These are phyloP conservation scores for Delphinapterus leucas DNA, from an alignment of 2,113 vertebrate genomes.

Conservation along the genomic window DNA sequence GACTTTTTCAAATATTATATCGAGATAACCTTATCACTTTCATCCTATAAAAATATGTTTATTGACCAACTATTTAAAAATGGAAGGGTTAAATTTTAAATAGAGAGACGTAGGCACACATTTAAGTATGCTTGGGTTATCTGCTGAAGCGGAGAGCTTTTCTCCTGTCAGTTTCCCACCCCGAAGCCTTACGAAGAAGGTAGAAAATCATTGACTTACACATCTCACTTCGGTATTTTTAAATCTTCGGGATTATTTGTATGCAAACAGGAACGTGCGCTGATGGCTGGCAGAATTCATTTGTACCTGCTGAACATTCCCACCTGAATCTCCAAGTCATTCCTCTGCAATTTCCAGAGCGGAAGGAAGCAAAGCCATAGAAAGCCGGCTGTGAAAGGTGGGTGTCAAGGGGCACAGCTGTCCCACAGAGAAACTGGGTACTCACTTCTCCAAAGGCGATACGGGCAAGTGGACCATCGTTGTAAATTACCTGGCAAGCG, in stretches of 20 bases:
- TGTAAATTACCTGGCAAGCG: constrained; percentile 52
- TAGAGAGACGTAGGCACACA: background rate
- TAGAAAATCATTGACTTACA: background rate
- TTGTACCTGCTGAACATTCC: constrained; percentile 38
- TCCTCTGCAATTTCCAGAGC: constrained; percentile 35
- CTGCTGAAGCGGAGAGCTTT: background rate
- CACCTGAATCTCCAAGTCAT: constrained; percentile 52
- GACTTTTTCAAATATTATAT: background rate
- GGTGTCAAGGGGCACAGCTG: constrained; percentile 59
- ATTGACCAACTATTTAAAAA: background rate
- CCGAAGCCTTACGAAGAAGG: background rate
- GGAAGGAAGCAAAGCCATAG: background rate
- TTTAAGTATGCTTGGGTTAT: background rate
- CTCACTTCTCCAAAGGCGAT: background rate
- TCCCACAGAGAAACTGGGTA: constrained; percentile 58
- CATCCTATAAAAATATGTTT: background rate
- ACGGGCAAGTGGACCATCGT: constrained; percentile 1
- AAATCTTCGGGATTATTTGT: constrained; percentile 48
- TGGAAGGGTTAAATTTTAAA: constrained; percentile 38
- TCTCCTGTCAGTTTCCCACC: background rate
- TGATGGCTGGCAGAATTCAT: constrained; percentile 33
- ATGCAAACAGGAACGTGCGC: constrained; percentile 49
- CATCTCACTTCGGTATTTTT: background rate
- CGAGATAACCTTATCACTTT: constrained; percentile 1
- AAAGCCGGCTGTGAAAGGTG: background rate